Base-by-base conservation (phyloP, 2,888 invertebrate species). In the Plagodis dolabraria region DNA sequence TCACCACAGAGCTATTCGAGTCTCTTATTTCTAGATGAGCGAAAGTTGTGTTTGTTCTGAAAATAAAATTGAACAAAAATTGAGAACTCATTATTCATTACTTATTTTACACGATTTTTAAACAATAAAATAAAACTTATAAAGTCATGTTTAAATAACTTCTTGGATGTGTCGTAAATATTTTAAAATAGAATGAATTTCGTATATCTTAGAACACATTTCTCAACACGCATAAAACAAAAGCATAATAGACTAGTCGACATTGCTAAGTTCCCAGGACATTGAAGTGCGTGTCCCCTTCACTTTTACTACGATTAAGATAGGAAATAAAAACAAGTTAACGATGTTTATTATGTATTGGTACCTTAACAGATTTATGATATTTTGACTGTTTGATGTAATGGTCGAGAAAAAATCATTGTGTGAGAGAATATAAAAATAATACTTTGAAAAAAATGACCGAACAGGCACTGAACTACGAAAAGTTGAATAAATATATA, bases 1-100 rank as follows among this genome's bases (percentile, higher is more conserved):
- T 92, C 52, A 93, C 82, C 71, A 85, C 68, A 60, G 90, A 85
- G 73, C 78, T 86, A 68, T 89, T 92, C 54, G 82, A 67, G 55
- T 91, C 88, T 71, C 85, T 79, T 56, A 93, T 79, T 79, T 92
- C 93, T 71, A 93, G 78, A 74, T 92, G 92, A 62, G 90, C 92
- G 60, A 86, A 90, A 53, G 92, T 90, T 53, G 91, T 86, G 64
- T 92, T 92, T 65, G 82, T 82, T 72, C 93, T 93, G 90, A 66
- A 92, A 92, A 54, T 48, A 9, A 63, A 38, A 72, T 56, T 57
- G 63, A 57, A 57, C 9, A 42, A 12, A 50, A 33, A 12, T 6
- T 47, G 38, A n/a, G 38, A 57, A 47, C 55, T 36, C 52, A 57
- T 50, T 63, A 47, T 57, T 35, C 36, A 38, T 48, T 57, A 40